phyloP scores from a whole-genome alignment of 2,113 vertebrate species.

The Albula glossodonta region DNA sequence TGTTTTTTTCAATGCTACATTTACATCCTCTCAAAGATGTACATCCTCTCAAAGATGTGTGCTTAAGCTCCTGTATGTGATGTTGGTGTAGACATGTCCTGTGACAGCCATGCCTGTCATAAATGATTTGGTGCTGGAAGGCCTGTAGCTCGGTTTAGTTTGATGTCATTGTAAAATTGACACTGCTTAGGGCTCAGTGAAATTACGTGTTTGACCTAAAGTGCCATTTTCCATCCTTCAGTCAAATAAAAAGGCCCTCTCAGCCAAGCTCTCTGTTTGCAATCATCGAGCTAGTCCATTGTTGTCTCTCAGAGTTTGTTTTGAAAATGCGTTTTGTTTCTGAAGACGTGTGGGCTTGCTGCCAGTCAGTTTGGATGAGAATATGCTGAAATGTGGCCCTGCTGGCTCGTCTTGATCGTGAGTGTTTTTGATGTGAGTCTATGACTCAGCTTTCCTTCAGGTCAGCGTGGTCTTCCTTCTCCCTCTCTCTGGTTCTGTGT shows the following conservation, averaged over 20 bases:
- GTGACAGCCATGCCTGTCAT: background rate
- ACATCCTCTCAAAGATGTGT: too few species aligned
- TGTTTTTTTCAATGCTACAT: too few species aligned
- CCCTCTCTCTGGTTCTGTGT: background rate
- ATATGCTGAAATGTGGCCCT: background rate
- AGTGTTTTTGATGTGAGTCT: background rate
- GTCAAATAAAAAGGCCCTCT: background rate
- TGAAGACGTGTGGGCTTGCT: background rate
- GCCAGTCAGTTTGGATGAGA: too few species aligned
- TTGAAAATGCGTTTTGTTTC: background rate
- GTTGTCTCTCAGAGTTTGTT: background rate
- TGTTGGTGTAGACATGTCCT: background rate
- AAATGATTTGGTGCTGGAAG: background rate
- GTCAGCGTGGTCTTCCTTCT: background rate
- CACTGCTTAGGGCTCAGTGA: background rate
- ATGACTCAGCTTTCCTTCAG: background rate
- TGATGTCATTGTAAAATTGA: background rate
- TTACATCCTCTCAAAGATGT: too few species aligned
- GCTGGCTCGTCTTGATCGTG: background rate
- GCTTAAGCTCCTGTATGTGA: background rate
- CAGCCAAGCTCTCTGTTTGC: background rate
- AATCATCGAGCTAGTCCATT: background rate
- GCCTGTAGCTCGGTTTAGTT: background rate
- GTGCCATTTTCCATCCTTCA: background rate
- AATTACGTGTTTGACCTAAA: background rate